Base-by-base conservation (phyloP, 2,797 vertebrate genomes). In the Anguilla megastoma region DNA sequence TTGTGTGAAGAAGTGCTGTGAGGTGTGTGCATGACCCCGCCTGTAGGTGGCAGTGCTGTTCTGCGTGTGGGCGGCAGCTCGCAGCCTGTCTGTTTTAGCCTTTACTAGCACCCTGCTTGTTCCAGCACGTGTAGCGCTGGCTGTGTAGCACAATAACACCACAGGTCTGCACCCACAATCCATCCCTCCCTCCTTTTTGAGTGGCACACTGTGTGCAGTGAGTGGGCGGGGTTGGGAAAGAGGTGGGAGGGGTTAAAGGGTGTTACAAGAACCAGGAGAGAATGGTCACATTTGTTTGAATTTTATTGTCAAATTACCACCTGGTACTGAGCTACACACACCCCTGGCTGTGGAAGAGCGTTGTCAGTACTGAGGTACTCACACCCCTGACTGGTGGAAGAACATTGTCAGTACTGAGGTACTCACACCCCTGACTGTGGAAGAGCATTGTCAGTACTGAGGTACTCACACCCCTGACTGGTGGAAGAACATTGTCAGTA, bases 1-100 rank as follows among this genome's bases (percentile, higher is more conserved):
- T 4, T 63, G 18, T 33, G 69, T 16, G 45, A 24, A 48, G 14
- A 14, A 21, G 76, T 5, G 5, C 9, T 30, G 2, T 33, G 14
- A 21, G 41, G 76, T 21, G 14, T 21, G 41, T 82, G 79, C 45
- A 24, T 45, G 18, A 82, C 45, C 21, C 79, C 1, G 6, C 41
- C 79, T 82, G 79, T 48, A 50, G 79, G 79, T 50, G 79, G 41
- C 79, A 82, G 45, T n/a, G 12, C 79, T 82, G 79, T 2, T 21
- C 79, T 48, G 79, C 6, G 45, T 82, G 79, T 82, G 79, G 79
- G 79, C 79, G 50, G 41, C 2, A 48, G 18, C 79, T 48, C 21
- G 79, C 79, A 24, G 18, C 79, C 4, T 50, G 45, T 24, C 12
- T 27, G 79, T 82, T 50, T 82, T 48, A 50, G 16, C 79, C 14